Conservation (phyloP, 2,888 invertebrate species). For the Thecophora atra region DNA sequence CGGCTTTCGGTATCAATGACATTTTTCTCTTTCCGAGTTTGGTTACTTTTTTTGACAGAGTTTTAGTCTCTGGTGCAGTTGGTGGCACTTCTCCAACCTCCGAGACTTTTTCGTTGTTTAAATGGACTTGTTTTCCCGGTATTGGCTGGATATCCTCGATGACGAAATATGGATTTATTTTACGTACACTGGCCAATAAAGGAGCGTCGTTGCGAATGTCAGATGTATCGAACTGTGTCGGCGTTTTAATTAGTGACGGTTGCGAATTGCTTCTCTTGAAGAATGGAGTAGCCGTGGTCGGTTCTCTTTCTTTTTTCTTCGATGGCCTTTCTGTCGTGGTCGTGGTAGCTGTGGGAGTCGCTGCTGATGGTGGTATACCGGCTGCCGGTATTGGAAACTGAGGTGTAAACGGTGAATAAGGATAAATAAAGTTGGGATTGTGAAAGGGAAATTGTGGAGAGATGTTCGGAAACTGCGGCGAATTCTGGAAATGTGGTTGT, state of each 20-base stretch:
- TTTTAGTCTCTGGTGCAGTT: not conserved
- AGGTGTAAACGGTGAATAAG: constrained; percentile 38
- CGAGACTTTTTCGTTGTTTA: constrained; percentile 35
- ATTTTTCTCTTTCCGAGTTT: constrained; percentile 43
- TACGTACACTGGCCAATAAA: constrained; percentile 55
- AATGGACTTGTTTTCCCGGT: constrained; percentile 55
- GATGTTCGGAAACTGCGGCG: not conserved
- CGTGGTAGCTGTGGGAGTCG: constrained; percentile 37
- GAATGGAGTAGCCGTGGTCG: constrained; percentile 49
- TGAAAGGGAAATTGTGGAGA: constrained; percentile 26
- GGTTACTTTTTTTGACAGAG: constrained; percentile 41
- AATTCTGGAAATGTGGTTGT: not conserved
- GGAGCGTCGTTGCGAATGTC: constrained; percentile 54
- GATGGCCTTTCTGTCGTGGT: constrained; percentile 43
- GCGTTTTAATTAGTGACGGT: constrained; percentile 34
- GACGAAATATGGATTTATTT: constrained; percentile 59
- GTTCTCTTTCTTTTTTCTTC: constrained; percentile 47
- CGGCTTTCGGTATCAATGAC: not conserved
- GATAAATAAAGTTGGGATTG: constrained; percentile 11
- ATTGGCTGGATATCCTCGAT: constrained; percentile 60
- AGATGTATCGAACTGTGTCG: not conserved
- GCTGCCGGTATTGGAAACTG: constrained; percentile 5
- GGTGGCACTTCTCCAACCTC: not conserved
- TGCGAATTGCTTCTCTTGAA: constrained; percentile 39
- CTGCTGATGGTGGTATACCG: constrained; percentile 33